phyloP scores from a whole-genome alignment of 2,797 vertebrate species.

The Adrianichthys oophorus region DNA sequence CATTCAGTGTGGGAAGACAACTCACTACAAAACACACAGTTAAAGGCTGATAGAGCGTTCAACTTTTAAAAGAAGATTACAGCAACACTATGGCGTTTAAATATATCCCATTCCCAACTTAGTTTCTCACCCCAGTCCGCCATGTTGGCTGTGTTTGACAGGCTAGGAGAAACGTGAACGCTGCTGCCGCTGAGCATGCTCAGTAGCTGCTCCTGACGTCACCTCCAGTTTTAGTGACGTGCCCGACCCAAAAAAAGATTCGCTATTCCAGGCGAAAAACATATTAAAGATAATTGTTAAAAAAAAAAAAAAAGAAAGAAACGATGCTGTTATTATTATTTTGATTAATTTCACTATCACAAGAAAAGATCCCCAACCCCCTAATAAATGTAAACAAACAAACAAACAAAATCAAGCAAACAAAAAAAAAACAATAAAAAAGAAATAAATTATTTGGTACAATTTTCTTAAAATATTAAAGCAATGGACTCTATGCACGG shows the following conservation, averaged over 20 bases:
- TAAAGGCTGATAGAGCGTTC: background rate
- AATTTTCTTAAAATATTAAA: too few species aligned
- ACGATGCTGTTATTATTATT: too few species aligned
- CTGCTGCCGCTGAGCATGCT: slow-evolving; percentile 53
- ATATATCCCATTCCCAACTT: slow-evolving; percentile 35
- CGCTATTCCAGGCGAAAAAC: too few species aligned
- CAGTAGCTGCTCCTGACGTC: slow-evolving; percentile 52
- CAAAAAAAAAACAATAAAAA: too few species aligned
- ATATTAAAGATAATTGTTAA: too few species aligned
- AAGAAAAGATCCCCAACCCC: too few species aligned
- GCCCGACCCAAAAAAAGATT: background rate
- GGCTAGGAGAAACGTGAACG: slow-evolving; percentile 43
- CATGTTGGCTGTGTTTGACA: slow-evolving; percentile 80
- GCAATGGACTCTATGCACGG: too few species aligned
- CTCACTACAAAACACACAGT: slow-evolving; percentile 36
- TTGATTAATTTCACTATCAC: too few species aligned
- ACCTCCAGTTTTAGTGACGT: slow-evolving; percentile 19
- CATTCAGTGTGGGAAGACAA: slow-evolving; percentile 44
- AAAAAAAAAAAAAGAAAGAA: too few species aligned
- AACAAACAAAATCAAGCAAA: too few species aligned
- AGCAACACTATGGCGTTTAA: slow-evolving; percentile 11
- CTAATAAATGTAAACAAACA: too few species aligned
- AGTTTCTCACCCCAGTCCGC: slow-evolving; percentile 89
- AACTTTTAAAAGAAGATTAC: background rate
- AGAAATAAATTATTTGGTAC: too few species aligned